Evolutionary conservation across 2,888 invertebrate species (phyloP).

Genomic region (Limnephilus lunatus): DNA sequence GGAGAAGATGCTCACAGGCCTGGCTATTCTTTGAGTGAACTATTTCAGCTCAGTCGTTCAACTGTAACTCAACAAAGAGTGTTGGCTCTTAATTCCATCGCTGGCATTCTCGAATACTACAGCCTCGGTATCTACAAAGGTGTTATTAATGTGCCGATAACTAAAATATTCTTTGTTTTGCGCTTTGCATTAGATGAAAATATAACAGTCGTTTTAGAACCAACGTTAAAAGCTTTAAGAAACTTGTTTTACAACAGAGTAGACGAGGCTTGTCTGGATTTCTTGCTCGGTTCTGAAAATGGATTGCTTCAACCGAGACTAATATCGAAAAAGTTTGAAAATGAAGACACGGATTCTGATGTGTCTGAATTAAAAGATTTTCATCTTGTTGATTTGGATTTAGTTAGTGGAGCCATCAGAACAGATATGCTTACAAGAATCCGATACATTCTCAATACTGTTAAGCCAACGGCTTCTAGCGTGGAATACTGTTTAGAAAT

Average conservation of each 20-base stretch:
- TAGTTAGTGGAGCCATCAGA: constrained; percentile 84
- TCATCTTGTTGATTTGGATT: constrained; percentile 89
- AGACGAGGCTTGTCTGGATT: constrained; percentile 88
- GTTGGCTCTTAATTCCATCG: constrained; percentile 87
- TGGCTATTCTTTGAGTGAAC: constrained; percentile 93
- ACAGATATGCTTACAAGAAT: constrained; percentile 86
- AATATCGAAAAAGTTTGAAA: constrained; percentile 76
- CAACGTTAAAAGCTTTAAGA: constrained; percentile 86
- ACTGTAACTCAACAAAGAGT: constrained; percentile 90
- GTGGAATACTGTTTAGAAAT: constrained; percentile 87
- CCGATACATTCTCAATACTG: constrained; percentile 85
- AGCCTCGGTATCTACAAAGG: constrained; percentile 87
- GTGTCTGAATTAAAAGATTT: constrained; percentile 87
- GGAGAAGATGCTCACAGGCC: constrained; percentile 94
- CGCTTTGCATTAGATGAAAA: constrained; percentile 93
- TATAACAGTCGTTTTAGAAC: constrained; percentile 83
- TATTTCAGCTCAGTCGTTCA: constrained; percentile 88
- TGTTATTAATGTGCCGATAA: constrained; percentile 85
- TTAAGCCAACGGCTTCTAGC: constrained; percentile 84
- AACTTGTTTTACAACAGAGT: constrained; percentile 85
- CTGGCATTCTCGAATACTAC: constrained; percentile 85
- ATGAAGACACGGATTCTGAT: constrained; percentile 77
- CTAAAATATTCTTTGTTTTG: constrained; percentile 87
- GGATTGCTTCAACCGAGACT: constrained; percentile 81
- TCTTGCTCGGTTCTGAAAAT: constrained; percentile 81